Evolutionary conservation across 2,797 vertebrate species (phyloP), one percentile per base, ranked within the genome.

Genomic region (Acanthurus lineatus): DNA sequence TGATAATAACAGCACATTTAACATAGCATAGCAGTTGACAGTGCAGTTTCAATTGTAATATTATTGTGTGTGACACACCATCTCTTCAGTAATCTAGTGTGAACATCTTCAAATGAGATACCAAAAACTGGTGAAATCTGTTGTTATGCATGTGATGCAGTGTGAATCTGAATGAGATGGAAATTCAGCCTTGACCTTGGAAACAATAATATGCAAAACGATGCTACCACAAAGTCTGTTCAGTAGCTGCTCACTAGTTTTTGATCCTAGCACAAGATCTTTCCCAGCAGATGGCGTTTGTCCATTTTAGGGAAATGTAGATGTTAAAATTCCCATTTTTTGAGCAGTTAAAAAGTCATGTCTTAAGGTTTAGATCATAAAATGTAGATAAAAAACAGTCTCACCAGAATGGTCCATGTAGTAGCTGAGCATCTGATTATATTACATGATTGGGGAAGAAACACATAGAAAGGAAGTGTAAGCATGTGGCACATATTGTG

Each of bases 1-100:
- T 56, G 8, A 28, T 60, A 57, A 76, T 69, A 61, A 52, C 6
- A 10, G 19, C 22, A 71, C 53, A 58, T 47, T 59, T 66, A 12
- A 60, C 28, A 32, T 32, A 32, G 28, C 19, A 22, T 28, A 59
- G 53, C 40, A 66, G 14, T 19, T 63, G n/a, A 51, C 53, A 22
- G 11, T 32, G 20, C 16, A 32, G 22, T 59, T 12, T 59, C 38
- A 32, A 1, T 56, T 40, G 22, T 45, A 8, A 35, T 49, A 25
- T 53, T 22, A 16, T n/a, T n/a, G 7, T 20, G 4, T 10, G 35
- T 3, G 5, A 22, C 22, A 52, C 14, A 8, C 22, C 19, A 15
- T n/a, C 28, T 42, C 40, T 58, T 17, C 25, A 5, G 9, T 40
- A 25, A 49, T 32, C 20, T 8, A 52, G 17, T 56, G 9, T 40